These are phyloP conservation scores for Exocentrus adspersus DNA, from an alignment of 2,888 invertebrate genomes.

Conservation along the genomic window DNA sequence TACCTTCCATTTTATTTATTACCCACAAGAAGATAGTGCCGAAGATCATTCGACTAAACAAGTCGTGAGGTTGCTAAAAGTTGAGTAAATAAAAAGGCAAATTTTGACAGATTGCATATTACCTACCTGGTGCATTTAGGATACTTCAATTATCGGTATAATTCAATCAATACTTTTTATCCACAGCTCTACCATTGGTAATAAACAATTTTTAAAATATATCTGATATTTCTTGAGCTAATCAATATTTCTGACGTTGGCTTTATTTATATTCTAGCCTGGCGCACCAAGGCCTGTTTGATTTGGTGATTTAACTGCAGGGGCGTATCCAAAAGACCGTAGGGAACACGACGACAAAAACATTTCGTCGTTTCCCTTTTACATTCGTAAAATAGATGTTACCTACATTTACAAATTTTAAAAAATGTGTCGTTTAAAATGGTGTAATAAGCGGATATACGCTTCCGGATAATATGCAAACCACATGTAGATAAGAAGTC, in stretches of 20 bases:
- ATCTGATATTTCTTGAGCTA: slow-evolving; percentile 45
- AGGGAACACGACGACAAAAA: not conserved
- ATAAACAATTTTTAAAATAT: slow-evolving; percentile 18
- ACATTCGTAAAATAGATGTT: too few relatives aligned
- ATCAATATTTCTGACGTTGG: slow-evolving; percentile 59
- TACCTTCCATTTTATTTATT: too few relatives aligned
- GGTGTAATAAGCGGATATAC: slow-evolving; percentile 16
- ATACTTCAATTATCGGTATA: slow-evolving; percentile 1
- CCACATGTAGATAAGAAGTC: slow-evolving; percentile 18
- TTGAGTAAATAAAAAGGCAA: slow-evolving; percentile 33
- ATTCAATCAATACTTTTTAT: not conserved
- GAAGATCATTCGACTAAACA: too few relatives aligned
- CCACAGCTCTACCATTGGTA: not conserved
- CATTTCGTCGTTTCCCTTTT: not conserved
- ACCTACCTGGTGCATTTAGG: not conserved
- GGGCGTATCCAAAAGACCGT: slow-evolving; percentile 28
- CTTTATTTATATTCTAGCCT: slow-evolving; percentile 57
- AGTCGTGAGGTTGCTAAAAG: slow-evolving; percentile 19
- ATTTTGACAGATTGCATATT: slow-evolving; percentile 40
- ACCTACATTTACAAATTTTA: too few relatives aligned
- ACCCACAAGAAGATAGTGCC: too few relatives aligned
- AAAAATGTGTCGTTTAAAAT: not conserved
- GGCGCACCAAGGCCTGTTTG: slow-evolving; percentile 52
- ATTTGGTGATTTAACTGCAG: slow-evolving; percentile 43
- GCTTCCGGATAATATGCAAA: slow-evolving; percentile 14